phyloP scores from a whole-genome alignment of 2,797 vertebrate species.

The Rhabdophis nuchalis region DNA sequence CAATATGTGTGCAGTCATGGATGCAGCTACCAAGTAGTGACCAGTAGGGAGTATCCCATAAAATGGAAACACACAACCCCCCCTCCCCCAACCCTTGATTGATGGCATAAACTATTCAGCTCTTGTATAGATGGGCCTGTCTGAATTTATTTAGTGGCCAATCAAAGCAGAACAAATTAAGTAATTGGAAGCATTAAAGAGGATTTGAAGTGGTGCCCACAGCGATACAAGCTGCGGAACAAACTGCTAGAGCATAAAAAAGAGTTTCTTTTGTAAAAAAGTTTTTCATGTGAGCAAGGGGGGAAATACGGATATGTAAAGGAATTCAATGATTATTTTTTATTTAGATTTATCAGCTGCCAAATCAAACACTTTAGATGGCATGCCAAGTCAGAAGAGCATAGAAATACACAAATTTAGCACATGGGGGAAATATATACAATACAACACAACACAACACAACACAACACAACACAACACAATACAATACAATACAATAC shows the following conservation, averaged over 20 bases:
- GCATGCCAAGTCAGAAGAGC: not conserved
- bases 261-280: not conserved
- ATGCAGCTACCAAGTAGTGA: conserved; percentile 64
- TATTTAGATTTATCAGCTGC: not conserved
- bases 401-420: not conserved
- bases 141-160: conserved; percentile 64
- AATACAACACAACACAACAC: no score
- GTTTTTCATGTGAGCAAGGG: not conserved
- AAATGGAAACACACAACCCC: conserved; percentile 52
- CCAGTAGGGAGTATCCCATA: conserved; percentile 65
- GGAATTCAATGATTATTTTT: not conserved
- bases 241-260: conserved; percentile 12
- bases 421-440: not conserved
- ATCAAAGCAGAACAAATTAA: conserved; percentile 66
- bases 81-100: conserved; percentile 54
- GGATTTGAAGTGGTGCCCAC: conserved; percentile 21
- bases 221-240: conserved; percentile 34
- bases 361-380: not conserved
- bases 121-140: conserved; percentile 57
- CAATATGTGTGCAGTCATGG: conserved; percentile 52
- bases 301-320: not conserved
- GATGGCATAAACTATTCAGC: conserved; percentile 60
- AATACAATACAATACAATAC: no score
- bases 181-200: conserved; percentile 60
- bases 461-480: no score